A percentile compares a stretch with the other conserved stretches of the same genome.
Conservation (phyloP, 2,797 vertebrate genomes). For the Sarcophilus harrisii region DNA sequence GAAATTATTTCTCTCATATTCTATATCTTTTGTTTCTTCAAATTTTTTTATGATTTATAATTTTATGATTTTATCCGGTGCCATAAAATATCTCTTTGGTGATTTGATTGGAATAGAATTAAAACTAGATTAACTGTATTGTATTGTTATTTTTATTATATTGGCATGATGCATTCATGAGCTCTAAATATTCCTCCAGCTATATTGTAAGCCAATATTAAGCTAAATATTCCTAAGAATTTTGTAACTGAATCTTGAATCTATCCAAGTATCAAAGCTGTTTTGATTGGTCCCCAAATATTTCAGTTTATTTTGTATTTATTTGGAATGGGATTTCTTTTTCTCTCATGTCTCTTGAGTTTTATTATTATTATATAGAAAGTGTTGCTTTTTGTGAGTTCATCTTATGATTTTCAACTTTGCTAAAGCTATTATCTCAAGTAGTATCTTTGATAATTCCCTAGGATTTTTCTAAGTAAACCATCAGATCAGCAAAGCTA, state of each 20-base stretch:
- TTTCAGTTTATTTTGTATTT: background rate
- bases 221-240: background rate
- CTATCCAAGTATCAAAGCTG: background rate
- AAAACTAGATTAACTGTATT: background rate
- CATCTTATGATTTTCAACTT: background rate
- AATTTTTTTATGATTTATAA: background rate
- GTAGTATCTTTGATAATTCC: background rate
- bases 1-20: background rate
- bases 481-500: background rate
- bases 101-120: background rate
- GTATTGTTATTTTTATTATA: background rate
- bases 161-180: background rate
- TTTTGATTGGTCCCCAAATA: background rate
- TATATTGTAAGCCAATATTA: background rate
- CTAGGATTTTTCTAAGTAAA: background rate
- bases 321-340: background rate
- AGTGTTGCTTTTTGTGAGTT: background rate
- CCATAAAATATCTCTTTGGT: background rate
- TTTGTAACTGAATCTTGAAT: background rate
- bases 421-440: background rate
- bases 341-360: background rate
- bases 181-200: background rate
- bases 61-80: background rate
- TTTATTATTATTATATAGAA: background rate
- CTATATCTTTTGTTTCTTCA: background rate